A percentile compares a stretch with the other conserved stretches of the same genome.
These are phyloP conservation scores for Ormia ochracea DNA, from an alignment of 2,888 invertebrate species.

Conservation along the genomic window DNA sequence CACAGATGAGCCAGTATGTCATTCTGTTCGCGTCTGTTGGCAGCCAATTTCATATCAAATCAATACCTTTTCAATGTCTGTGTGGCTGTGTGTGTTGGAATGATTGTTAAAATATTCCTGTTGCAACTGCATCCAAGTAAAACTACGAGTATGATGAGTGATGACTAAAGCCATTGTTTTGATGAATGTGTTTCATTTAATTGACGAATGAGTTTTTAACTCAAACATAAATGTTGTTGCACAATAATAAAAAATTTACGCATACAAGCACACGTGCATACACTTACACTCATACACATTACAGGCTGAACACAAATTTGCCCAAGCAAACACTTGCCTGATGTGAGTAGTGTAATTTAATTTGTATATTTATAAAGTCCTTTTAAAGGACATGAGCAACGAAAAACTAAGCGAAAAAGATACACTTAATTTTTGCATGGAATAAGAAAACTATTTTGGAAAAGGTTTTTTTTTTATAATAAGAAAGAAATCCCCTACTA, in stretches of 20 bases:
- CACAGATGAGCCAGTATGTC: neutral
- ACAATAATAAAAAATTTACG: slow-evolving; percentile 29
- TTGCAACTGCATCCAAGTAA: slow-evolving; percentile 22
- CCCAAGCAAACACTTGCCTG: neutral
- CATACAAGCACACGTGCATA: neutral
- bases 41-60: neutral
- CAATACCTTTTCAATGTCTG: neutral
- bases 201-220: slow-evolving; percentile 74
- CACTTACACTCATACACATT: neutral
- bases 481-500: no score
- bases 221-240: slow-evolving; percentile 56
- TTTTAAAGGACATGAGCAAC: slow-evolving; percentile 4
- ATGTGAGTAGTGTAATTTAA: neutral
- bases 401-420: neutral
- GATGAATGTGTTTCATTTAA: slow-evolving; percentile 74
- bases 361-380: slow-evolving; percentile 11
- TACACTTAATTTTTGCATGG: neutral
- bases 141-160: slow-evolving; percentile 59
- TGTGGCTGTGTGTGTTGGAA: neutral
- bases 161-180: slow-evolving; percentile 68
- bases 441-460: neutral
- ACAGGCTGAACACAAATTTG: slow-evolving; percentile 33
- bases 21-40: neutral
- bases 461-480: neutral
- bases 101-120: slow-evolving; percentile 10